These are phyloP conservation scores for Muscicapa comitata DNA, from an alignment of 2,797 vertebrate species.

Conservation along the genomic window DNA sequence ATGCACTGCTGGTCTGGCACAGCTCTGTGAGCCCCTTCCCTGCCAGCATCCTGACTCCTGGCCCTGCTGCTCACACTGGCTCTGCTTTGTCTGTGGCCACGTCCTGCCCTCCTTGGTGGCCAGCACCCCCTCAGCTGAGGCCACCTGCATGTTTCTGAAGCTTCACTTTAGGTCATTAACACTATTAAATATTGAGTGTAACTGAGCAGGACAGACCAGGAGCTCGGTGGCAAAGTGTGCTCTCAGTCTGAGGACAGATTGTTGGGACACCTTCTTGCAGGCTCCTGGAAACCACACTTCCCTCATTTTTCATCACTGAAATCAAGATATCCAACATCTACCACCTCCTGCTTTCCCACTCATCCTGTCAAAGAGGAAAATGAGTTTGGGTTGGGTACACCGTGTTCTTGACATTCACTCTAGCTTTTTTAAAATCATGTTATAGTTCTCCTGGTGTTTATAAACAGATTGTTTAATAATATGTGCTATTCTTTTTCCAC, in stretches of 20 bases:
- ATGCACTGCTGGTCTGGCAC: neutral
- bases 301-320: neutral
- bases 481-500: neutral
- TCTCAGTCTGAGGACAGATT: neutral
- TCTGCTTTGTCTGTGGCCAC: neutral
- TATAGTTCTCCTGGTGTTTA: constrained; percentile 5
- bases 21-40: neutral
- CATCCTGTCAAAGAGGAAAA: neutral
- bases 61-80: neutral
- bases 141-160: neutral
- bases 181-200: neutral
- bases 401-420: neutral
- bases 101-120: neutral
- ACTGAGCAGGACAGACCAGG: neutral
- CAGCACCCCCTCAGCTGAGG: neutral
- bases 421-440: neutral
- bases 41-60: rapidly evolving
- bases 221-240: neutral
- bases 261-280: neutral
- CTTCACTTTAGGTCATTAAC: neutral
- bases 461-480: constrained; percentile 44
- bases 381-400: constrained; percentile 8
- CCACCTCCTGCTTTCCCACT: neutral
- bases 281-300: neutral
- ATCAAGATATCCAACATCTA: neutral